Evolutionary conservation across 2,113 vertebrate genomes (phyloP).

Genomic region (Tyto alba): DNA sequence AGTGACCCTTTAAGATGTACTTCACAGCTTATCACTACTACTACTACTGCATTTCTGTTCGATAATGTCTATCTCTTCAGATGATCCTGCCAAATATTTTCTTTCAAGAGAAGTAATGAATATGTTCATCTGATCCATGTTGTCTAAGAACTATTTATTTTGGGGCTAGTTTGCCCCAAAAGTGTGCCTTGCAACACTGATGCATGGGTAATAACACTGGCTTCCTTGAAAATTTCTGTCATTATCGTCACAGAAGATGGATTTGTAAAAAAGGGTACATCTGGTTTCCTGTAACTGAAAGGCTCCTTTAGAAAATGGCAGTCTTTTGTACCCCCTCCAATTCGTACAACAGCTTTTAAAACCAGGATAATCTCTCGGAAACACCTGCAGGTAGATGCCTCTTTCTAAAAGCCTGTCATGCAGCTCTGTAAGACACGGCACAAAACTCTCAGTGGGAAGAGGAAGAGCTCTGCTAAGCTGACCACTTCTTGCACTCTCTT

Average conservation of each 20-base stretch:
- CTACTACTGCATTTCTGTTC: neutral
- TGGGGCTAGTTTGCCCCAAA: neutral
- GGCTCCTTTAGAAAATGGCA: conserved; percentile 7
- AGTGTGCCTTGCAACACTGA: neutral
- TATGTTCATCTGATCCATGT: neutral
- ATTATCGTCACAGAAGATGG: neutral
- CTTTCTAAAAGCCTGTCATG: neutral
- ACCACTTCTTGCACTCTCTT: neutral
- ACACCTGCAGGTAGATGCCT: conserved; percentile 33
- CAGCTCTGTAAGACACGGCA: neutral
- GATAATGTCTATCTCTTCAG: neutral
- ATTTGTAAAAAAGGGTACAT: conserved; percentile 24
- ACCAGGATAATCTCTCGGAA: neutral
- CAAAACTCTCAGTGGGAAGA: neutral
- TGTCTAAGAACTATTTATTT: neutral
- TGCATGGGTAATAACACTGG: neutral
- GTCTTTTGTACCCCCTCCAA: conserved; percentile 8
- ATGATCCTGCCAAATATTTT: neutral
- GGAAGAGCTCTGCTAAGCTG: neutral
- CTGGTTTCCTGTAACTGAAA: conserved; percentile 39
- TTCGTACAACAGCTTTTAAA: neutral
- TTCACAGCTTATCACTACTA: neutral
- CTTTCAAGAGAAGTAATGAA: neutral
- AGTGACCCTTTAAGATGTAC: neutral
- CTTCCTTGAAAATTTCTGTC: neutral